Evolutionary conservation across 2,888 invertebrate genomes (phyloP).

Genomic region (Osmoderma eremita): DNA sequence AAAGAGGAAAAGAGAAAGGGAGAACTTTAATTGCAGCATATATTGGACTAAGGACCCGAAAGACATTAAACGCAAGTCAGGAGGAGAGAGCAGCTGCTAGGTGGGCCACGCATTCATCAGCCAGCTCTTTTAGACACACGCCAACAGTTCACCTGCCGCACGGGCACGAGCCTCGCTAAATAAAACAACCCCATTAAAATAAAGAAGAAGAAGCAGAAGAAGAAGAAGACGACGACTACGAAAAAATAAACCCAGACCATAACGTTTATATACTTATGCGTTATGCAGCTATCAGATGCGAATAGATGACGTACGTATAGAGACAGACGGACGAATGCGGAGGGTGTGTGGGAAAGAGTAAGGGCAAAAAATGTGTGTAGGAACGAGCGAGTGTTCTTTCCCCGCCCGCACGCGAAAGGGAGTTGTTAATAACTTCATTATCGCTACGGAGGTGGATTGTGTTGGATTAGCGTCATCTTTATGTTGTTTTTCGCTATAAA

Average conservation of each 20-base stretch:
- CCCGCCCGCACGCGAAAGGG: slow-evolving; percentile 30
- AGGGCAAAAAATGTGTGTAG: slow-evolving; percentile 19
- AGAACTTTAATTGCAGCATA: slow-evolving; percentile 53
- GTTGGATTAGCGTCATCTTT: slow-evolving; percentile 33
- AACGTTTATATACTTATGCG: slow-evolving; percentile 34
- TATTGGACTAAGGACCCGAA: slow-evolving; percentile 46
- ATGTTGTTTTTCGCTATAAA: slow-evolving; percentile 19
- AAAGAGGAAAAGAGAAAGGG: slow-evolving; percentile 45
- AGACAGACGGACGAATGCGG: slow-evolving; percentile 22
- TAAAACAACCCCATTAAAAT: slow-evolving; percentile 52
- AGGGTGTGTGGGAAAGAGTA: slow-evolving; percentile 32
- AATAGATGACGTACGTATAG: slow-evolving; percentile 1
- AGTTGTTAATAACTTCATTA: slow-evolving; percentile 38
- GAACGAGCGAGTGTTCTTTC: slow-evolving; percentile 29
- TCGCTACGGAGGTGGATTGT: slow-evolving; percentile 25
- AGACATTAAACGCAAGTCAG: slow-evolving; percentile 46
- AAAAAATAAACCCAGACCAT: slow-evolving; percentile 41
- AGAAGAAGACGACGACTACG: slow-evolving; percentile 30
- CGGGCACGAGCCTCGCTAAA: slow-evolving; percentile 53
- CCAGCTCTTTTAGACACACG: slow-evolving; percentile 63
- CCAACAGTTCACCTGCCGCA: slow-evolving; percentile 62
- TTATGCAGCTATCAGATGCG: slow-evolving; percentile 36
- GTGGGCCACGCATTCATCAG: slow-evolving; percentile 53
- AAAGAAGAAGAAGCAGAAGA: slow-evolving; percentile 29
- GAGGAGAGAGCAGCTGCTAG: slow-evolving; percentile 49